Evolutionary conservation across 2,113 vertebrate genomes (phyloP), one percentile per base, ranked within the genome.

Genomic region (Tamias sibiricus): DNA sequence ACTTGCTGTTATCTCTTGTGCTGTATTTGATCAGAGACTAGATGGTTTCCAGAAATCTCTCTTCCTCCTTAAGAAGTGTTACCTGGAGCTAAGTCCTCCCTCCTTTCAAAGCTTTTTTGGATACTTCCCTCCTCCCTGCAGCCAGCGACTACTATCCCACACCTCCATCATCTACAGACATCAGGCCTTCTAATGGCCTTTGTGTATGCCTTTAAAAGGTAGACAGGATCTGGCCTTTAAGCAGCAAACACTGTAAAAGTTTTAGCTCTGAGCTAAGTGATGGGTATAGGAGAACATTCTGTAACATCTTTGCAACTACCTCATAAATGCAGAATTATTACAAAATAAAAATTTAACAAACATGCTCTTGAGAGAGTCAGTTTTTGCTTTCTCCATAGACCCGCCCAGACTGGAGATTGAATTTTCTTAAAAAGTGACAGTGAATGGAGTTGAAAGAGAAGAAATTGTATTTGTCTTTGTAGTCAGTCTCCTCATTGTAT

Each of bases 281-380:
- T 40, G 3, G 17, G 37, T 74, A 35, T 57, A 12, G 19, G 62
- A 93, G 22, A 64, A 87, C 30, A 66, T 40, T 54, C 32, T 71
- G 13, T 35, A 52, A 42, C 44, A 57, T 19, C 81, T 90, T 54
- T 62, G 71, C 32, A 66, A 88, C 28, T 66, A 8, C 83, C 42
- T 59, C 6, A 28, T 42, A 85, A 87, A 90, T 59, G 20, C 14
- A 84, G 49, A 84, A 81, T 59, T 76, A 88, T 49, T 90, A 71
- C 47, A 84, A 92, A 93, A 84, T 59, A 74, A 94, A 92, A 66
- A 26, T 85, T 52, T 32, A 91, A 76, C 42, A 79, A 85, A 85
- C 35, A 19, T 35, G 32, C 0, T 49, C 32, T 91, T 75, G 24
- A 28, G 5, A 86, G 76, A 75, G 28, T 86, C 44, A 47, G 57